phyloP scores from a whole-genome alignment of 30 jellyfish, hydroid and myxozoan species.

The Calvadosia cruxmelitensis region DNA sequence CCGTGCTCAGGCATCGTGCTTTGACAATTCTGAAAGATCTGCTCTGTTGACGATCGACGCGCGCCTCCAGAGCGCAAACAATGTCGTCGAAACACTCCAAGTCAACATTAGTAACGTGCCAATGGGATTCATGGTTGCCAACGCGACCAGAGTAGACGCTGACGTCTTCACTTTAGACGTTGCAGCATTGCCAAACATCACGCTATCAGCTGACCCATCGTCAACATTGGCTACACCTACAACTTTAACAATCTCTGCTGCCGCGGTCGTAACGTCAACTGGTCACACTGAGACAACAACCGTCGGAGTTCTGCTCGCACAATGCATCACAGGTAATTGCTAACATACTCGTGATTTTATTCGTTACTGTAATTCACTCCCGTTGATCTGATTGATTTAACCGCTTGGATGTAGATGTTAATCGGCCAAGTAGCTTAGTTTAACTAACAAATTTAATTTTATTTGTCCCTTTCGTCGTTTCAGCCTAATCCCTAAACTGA shows the following conservation, averaged over 20 bases:
- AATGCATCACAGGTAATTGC: not conserved
- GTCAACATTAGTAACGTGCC: not conserved
- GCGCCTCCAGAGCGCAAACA: not conserved
- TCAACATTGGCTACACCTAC: not conserved
- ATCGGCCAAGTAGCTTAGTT: too few species aligned
- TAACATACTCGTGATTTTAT: too few species aligned
- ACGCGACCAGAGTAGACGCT: not conserved
- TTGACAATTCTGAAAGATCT: not conserved
- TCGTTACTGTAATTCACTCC: too few species aligned
- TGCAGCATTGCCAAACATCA: not conserved
- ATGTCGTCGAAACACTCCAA: not conserved
- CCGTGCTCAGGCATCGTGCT: not conserved
- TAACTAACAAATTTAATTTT: not conserved
- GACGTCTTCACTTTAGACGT: not conserved
- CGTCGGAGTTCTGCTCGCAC: not conserved
- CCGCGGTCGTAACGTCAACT: not conserved
- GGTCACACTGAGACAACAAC: not conserved
- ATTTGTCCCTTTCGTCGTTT: not conserved
- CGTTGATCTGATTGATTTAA: too few species aligned
- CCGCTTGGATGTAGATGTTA: too few species aligned
- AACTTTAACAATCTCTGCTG: not conserved
- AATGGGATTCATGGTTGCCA: not conserved
- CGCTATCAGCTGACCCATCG: not conserved
- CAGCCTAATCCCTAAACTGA: not conserved
- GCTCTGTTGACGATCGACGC: not conserved